Base-by-base conservation (phyloP, 1,140 invertebrate genomes). In the Thrips palmi region DNA sequence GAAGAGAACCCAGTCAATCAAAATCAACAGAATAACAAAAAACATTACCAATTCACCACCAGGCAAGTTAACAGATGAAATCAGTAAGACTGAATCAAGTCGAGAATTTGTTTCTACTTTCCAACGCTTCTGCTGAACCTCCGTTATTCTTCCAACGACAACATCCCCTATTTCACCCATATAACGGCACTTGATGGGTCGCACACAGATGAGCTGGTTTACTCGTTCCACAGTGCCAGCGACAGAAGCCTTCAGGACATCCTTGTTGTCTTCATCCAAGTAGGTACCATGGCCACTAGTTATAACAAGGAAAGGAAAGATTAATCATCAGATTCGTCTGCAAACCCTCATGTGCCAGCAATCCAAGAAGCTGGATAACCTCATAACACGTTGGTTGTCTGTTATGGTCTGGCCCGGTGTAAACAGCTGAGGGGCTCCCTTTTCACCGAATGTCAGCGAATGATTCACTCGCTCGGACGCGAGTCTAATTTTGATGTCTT, bases 221-320 rank as follows among this genome's bases (percentile, higher is more conserved):
- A 97, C 87, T 63, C 83, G 75, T 52, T 94, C 78, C 47, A 93
- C 74, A 27, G 86, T 70, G 5, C 94, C 94, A 43, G 91, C 88
- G 1, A 97, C 86, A 2, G 91, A 93, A 3, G 93, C 76, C 56
- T 84, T 74, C 2, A 97, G 62, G 25, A 65, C 67, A 29, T 80
- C 79, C n/a, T n/a, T n/a, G 12, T 8, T 27, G 39, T 83, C 72
- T 47, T 80, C 75, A 36, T 70, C 62, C 29, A 78, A 67, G 50
- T 89, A 97, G 1, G 93, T 98, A 28, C 94, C 94, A 68, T 98
- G 94, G 5, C 94, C 93, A 53, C 92, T 92, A n/a, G n/a, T n/a
- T n/a, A n/a, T n/a, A n/a, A 56, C 49, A 56, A 52, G 36, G 33
- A 56, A 48, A 49, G 39, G n/a, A n/a, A n/a, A n/a, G n/a, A n/a